Base-by-base conservation (phyloP, 2,888 invertebrate species). In the Fragum fragum region DNA sequence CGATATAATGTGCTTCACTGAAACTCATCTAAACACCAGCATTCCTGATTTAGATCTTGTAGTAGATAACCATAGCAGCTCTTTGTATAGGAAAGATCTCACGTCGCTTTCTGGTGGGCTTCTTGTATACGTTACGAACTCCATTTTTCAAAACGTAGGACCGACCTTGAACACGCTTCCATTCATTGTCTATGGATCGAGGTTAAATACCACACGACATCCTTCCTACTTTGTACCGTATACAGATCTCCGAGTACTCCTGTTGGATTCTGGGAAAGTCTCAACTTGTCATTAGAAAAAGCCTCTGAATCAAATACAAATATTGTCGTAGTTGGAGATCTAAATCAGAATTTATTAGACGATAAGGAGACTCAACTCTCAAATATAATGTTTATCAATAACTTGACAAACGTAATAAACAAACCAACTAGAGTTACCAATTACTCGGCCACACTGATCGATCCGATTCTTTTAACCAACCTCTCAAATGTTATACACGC, bases 1-100 rank as follows among this genome's bases (percentile, higher is more conserved):
- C 28, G 52, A 69, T 23, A 69, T 69, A n/a, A 26, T 69, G 21
- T 69, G 69, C 23, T 69, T 69, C 32, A 69, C 69, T 11, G 69
- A 69, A 18, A 32, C 61, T 6, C 61, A 61, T 26, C 26, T 61
- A 61, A 26, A 32, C 18, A n/a, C 3, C 28, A 69, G 11, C 52
- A 39, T 69, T 16, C 52, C 69, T 14, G 26, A 69, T 16, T 28
- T 26, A 26, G 28, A 21, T 14, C 2, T 69, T 21, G n/a, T 14
- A 14, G 39, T 69, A 2, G 52, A 69, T 21, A 52, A 14, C 18
- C 42, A 39, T 36, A 23, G 36, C 18, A 66, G 36, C n/a, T 18
- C 47, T 11, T 23, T 69, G 3, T 52, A 28, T 26, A 42, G 66
- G 21, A 32, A 39, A 29, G 66, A 36, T n/a, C 23, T 21, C 11